Conservation (phyloP, 2,797 vertebrate genomes). For the Chaunax sp. region DNA sequence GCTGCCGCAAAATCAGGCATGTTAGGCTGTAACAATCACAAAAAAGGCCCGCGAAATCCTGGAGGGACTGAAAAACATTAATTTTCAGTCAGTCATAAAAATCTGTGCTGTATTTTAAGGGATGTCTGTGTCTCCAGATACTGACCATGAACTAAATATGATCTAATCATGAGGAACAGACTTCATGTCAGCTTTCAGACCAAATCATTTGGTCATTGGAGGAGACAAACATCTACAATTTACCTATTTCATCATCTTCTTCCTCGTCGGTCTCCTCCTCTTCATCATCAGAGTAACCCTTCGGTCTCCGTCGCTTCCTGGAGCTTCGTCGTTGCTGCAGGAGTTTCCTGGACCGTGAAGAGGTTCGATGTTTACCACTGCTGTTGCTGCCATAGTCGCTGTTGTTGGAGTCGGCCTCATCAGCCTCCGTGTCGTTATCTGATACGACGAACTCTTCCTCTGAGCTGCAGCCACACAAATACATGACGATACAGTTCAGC, state of each 20-base stretch:
- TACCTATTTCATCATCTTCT: constrained; percentile 84
- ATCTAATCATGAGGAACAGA: too few relatives aligned
- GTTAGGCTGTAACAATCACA: too few relatives aligned
- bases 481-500: background rate
- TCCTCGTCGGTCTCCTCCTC: constrained; percentile 93
- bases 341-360: constrained; percentile 71
- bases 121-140: too few relatives aligned
- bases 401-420: constrained; percentile 88
- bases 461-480: constrained; percentile 78
- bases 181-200: too few relatives aligned
- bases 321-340: constrained; percentile 80
- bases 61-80: too few relatives aligned
- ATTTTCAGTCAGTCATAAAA: too few relatives aligned
- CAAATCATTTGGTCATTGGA: too few relatives aligned
- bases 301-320: constrained; percentile 86
- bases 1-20: too few relatives aligned
- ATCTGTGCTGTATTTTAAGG: too few relatives aligned
- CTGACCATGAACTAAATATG: too few relatives aligned
- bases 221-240: too few relatives aligned
- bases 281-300: constrained; percentile 94
- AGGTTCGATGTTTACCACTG: background rate
- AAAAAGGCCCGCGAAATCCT: too few relatives aligned
- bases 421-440: constrained; percentile 88
- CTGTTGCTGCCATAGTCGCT: constrained; percentile 86
- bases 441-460: constrained; percentile 92